phyloP scores from a whole-genome alignment of 1,140 invertebrate species.

The Aphelinus certus region DNA sequence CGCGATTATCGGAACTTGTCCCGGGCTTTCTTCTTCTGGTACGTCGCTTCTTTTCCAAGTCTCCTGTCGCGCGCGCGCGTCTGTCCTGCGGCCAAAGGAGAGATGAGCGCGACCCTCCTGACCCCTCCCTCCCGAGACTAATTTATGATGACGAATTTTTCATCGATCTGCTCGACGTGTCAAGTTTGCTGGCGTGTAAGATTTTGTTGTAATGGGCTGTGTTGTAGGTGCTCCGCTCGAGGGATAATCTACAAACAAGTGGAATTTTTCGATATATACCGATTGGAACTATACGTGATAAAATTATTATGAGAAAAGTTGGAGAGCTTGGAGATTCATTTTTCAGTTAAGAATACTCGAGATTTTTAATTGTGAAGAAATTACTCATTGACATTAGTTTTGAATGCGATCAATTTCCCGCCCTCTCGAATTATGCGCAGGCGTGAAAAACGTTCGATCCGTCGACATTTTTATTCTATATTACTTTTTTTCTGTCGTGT shows the following conservation, averaged over 20 bases:
- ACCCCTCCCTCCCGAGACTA: background rate
- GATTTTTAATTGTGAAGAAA: no score
- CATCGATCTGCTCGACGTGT: background rate
- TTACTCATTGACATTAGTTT: no score
- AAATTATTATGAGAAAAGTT: no score
- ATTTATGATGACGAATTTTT: constrained; percentile 24
- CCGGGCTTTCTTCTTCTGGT: background rate
- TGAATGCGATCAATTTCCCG: background rate
- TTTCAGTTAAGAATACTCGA: no score
- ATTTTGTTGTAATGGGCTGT: background rate
- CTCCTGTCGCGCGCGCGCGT: background rate
- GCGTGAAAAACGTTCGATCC: no score
- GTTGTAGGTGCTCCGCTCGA: no score
- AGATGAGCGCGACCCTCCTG: background rate
- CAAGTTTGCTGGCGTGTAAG: background rate
- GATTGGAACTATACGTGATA: no score
- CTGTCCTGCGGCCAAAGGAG: no score
- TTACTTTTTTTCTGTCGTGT: background rate
- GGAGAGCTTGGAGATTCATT: no score
- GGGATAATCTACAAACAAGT: no score
- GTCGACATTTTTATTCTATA: background rate
- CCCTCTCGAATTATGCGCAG: background rate
- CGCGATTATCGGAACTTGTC: background rate
- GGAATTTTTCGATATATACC: no score
- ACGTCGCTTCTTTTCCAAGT: background rate